These are phyloP conservation scores for Oreochromis niloticus DNA, from an alignment of 2,113 vertebrate genomes.

Conservation along the genomic window DNA sequence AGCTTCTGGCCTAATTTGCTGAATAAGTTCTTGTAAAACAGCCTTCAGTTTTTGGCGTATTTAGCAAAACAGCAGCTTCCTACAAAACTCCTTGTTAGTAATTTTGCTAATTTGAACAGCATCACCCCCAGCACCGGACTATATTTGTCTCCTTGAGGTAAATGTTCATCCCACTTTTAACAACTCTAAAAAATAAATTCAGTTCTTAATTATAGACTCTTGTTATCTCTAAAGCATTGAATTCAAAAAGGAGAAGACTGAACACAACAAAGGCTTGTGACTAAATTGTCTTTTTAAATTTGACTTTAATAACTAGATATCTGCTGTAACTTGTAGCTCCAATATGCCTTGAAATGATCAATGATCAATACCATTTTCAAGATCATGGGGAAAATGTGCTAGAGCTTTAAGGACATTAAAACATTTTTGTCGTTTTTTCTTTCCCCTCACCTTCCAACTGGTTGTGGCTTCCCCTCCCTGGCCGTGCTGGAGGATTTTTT, in stretches of 20 bases:
- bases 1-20: slow-evolving; percentile 8
- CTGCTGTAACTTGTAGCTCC: not conserved
- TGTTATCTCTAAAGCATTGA: too few relatives aligned
- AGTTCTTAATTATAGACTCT: not conserved
- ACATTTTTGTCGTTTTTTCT: not conserved
- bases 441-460: not conserved
- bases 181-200: not conserved
- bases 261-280: not conserved
- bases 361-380: not conserved
- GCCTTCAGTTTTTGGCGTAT: not conserved
- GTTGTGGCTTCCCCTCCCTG: not conserved
- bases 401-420: not conserved
- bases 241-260: not conserved
- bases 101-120: slow-evolving; percentile 8
- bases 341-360: not conserved
- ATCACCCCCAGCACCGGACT: not conserved
- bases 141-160: not conserved
- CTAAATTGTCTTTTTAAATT: not conserved
- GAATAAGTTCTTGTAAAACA: not conserved
- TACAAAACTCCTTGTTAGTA: slow-evolving; percentile 4
- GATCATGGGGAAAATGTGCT: not conserved
- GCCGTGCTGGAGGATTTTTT: not conserved
- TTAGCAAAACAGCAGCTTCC: slow-evolving; percentile 14
- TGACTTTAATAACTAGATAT: not conserved
- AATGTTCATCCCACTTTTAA: not conserved